Percentiles rank a stretch among this genome's conserved stretches.
These are phyloP conservation scores for Microdon myrmicae DNA, from an alignment of 2,888 invertebrate genomes.

Conservation along the genomic window DNA sequence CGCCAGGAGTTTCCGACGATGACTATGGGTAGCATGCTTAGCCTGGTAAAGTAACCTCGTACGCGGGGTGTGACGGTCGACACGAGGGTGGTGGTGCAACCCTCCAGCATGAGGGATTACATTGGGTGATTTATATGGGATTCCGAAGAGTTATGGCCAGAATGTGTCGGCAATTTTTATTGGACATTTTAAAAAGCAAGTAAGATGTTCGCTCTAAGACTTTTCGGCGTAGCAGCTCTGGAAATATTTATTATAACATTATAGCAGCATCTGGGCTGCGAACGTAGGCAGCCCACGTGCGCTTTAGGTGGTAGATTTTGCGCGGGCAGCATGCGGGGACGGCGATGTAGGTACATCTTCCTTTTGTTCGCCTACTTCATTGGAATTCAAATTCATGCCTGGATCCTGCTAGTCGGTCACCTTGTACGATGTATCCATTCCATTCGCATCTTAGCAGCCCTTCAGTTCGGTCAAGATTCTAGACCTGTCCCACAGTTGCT, in stretches of 20 bases:
- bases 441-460: conserved; percentile 17
- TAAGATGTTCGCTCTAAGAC: conserved; percentile 64
- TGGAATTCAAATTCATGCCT: conserved; percentile 30
- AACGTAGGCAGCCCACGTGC: conserved; percentile 21
- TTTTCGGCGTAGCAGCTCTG: conserved; percentile 55
- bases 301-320: no score
- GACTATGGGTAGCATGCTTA: conserved; percentile 19
- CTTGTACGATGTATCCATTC: no score
- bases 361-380: conserved; percentile 5
- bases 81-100: conserved; percentile 57
- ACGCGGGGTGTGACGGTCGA: conserved; percentile 56
- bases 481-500: conserved; percentile 1
- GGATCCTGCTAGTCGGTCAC: conserved; percentile 20
- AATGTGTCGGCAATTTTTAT: conserved; percentile 69
- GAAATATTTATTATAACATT: conserved; percentile 52
- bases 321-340: conserved; percentile 20
- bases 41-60: conserved; percentile 26
- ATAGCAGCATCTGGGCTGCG: conserved; percentile 40
- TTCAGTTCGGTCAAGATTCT: conserved; percentile 1
- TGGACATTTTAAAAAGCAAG: conserved; percentile 68
- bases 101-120: conserved; percentile 68
- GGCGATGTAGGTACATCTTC: neutral
- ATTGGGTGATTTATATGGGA: conserved; percentile 68
- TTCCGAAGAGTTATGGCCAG: conserved; percentile 68
- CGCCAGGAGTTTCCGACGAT: conserved; percentile 32